These are phyloP conservation scores for Labeo calbasu DNA, from an alignment of 2,797 vertebrate genomes.

Conservation along the genomic window DNA sequence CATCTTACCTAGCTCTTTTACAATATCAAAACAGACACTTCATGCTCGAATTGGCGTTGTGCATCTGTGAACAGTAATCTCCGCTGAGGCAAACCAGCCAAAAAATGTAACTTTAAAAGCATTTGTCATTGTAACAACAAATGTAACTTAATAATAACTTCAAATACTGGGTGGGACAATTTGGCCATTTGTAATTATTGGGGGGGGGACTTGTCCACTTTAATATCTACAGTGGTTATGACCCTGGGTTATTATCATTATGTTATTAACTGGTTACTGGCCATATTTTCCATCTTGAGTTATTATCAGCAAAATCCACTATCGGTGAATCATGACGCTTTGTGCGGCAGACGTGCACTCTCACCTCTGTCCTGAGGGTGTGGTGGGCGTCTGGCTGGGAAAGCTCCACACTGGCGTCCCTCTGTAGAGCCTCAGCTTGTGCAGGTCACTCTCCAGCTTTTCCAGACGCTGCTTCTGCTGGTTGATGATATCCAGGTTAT, in stretches of 20 bases:
- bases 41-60: background rate
- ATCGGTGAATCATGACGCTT: too few relatives aligned
- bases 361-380: conserved; percentile 71
- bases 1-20: background rate
- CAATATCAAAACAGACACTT: too few relatives aligned
- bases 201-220: too few relatives aligned
- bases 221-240: too few relatives aligned
- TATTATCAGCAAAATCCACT: too few relatives aligned
- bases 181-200: too few relatives aligned
- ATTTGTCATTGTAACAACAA: too few relatives aligned
- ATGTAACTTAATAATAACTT: too few relatives aligned
- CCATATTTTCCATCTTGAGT: too few relatives aligned
- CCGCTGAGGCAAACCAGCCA: background rate
- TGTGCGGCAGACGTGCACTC: background rate
- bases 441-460: conserved; percentile 83
- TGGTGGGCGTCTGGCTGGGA: conserved; percentile 49
- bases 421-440: conserved; percentile 89
- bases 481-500: conserved; percentile 93
- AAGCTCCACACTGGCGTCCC: conserved; percentile 77
- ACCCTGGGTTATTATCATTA: too few relatives aligned
- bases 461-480: conserved; percentile 91
- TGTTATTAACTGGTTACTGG: too few relatives aligned
- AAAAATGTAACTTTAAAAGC: background rate
- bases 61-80: background rate
- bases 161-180: too few relatives aligned